Evolutionary conservation across 2,113 vertebrate genomes (phyloP).

Genomic region (Passerina amoena): DNA sequence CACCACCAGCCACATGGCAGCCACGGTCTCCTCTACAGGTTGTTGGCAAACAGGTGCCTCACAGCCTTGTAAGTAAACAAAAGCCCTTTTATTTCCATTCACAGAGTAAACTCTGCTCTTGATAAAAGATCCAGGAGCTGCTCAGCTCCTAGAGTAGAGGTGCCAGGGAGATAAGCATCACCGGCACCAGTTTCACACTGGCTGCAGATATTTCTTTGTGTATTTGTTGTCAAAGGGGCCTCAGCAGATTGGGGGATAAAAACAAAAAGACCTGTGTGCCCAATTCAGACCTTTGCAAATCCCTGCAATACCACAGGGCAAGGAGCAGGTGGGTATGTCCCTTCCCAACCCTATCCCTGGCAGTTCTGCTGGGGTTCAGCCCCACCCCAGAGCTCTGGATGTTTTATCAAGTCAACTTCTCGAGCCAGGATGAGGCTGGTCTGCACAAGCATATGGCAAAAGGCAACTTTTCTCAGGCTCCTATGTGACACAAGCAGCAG

Average conservation of each 20-base stretch:
- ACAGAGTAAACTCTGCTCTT: neutral
- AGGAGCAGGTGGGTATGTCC: neutral
- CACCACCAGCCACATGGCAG: neutral
- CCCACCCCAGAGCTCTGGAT: neutral
- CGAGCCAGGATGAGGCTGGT: neutral
- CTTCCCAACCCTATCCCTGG: neutral
- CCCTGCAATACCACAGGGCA: neutral
- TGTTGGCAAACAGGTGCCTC: neutral
- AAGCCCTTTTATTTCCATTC: neutral
- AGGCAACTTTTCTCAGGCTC: neutral
- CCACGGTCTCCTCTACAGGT: neutral
- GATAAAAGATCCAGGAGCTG: neutral
- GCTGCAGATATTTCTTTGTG: neutral
- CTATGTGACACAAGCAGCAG: neutral
- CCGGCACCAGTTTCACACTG: neutral
- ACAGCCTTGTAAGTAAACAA: neutral
- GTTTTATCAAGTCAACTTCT: rapidly evolving
- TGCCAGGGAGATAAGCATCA: neutral
- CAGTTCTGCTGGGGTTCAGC: neutral
- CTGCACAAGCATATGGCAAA: neutral
- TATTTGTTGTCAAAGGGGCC: neutral
- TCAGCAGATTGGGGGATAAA: neutral
- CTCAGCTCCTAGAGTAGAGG: neutral
- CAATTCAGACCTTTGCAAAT: neutral
- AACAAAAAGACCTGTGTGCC: neutral